Evolutionary conservation across 1,140 invertebrate species (phyloP).

Genomic region (Subanguina moxae): DNA sequence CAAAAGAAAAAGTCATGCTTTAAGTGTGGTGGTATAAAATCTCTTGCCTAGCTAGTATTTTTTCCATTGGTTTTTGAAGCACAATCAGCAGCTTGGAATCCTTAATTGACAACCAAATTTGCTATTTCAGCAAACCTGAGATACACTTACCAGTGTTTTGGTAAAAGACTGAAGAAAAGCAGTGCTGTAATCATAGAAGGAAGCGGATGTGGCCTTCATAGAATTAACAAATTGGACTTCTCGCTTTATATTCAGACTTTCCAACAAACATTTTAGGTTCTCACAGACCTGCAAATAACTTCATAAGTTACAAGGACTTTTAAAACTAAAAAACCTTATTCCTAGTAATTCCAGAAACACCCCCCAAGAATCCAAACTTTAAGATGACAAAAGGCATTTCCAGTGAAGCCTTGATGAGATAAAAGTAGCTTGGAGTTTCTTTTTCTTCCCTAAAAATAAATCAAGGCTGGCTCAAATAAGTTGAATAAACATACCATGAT

Average conservation of each 20-base stretch:
- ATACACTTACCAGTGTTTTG: background rate
- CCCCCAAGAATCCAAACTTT: slow-evolving; percentile 42
- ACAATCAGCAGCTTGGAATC: slow-evolving; percentile 7
- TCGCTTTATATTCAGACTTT: slow-evolving; percentile 1
- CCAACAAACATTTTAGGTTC: background rate
- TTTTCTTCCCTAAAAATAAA: slow-evolving; percentile 15
- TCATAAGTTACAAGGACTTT: background rate
- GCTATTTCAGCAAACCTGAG: background rate
- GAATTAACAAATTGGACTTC: slow-evolving; percentile 12
- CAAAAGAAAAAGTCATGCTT: slow-evolving; percentile 39
- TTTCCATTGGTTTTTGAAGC: slow-evolving; percentile 27
- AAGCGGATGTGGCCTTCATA: background rate
- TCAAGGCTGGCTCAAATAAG: background rate
- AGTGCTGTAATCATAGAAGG: background rate
- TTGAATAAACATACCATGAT: slow-evolving; percentile 13
- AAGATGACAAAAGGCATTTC: slow-evolving; percentile 40
- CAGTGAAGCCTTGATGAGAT: slow-evolving; percentile 22
- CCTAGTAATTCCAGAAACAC: slow-evolving; percentile 26
- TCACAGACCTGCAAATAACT: background rate
- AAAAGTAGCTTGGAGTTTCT: slow-evolving; percentile 28
- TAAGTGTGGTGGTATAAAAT: slow-evolving; percentile 16
- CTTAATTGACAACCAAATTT: background rate
- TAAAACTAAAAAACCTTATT: slow-evolving; percentile 10
- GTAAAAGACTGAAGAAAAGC: background rate
- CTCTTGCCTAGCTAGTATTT: slow-evolving; percentile 25